Evolutionary conservation across 2,888 invertebrate species (phyloP).

Genomic region (Steromphala cineraria): DNA sequence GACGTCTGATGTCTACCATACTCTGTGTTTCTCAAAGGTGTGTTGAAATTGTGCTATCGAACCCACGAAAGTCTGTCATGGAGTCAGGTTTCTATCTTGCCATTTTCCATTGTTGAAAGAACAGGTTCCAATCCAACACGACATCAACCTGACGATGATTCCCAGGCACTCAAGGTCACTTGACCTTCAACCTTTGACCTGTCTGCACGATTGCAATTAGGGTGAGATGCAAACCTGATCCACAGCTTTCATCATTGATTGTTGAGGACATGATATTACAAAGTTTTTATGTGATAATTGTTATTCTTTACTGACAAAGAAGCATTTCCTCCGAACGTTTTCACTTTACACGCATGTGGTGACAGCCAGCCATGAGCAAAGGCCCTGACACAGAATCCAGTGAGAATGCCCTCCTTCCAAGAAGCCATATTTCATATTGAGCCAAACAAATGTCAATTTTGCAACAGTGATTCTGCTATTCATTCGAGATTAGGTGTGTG

Average conservation of each 20-base stretch:
- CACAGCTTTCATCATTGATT: constrained; percentile 1
- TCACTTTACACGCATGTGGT: background rate
- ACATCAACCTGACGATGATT: background rate
- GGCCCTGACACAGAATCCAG: too few relatives aligned
- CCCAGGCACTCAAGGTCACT: background rate
- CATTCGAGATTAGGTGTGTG: constrained; percentile 7
- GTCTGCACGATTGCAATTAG: background rate
- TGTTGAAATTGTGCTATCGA: constrained; percentile 15
- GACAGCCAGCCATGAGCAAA: too few relatives aligned
- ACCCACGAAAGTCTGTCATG: background rate
- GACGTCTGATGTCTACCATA: constrained; percentile 60
- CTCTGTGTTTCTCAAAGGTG: constrained; percentile 8
- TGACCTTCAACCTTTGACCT: too few relatives aligned
- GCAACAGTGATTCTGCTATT: background rate
- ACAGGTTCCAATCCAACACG: background rate
- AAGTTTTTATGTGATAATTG: constrained; percentile 18
- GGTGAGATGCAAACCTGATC: background rate
- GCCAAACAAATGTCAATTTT: background rate
- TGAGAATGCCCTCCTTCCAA: background rate
- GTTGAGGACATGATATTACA: constrained; percentile 13
- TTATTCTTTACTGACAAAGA: constrained; percentile 12
- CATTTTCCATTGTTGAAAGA: constrained; percentile 20
- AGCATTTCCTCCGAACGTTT: constrained; percentile 2
- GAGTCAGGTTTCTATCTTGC: constrained; percentile 18
- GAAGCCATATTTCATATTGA: background rate